Evolutionary conservation across 2,797 vertebrate genomes (phyloP).

Genomic region (Myripristis jacobus): DNA sequence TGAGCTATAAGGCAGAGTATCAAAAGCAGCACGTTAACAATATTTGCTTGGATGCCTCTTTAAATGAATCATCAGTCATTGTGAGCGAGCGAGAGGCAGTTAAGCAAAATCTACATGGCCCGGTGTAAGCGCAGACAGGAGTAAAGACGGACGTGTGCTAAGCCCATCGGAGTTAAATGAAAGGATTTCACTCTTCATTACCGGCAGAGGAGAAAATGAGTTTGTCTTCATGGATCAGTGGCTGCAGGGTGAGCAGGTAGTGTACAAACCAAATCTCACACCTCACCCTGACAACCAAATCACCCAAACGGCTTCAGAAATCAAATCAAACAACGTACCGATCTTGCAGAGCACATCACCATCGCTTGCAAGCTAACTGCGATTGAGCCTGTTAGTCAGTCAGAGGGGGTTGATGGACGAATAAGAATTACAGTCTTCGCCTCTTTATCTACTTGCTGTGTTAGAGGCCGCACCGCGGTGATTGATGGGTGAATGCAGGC

Average conservation of each 20-base stretch:
- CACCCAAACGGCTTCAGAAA: conserved; percentile 38
- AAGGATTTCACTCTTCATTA: conserved; percentile 77
- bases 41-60: conserved; percentile 52
- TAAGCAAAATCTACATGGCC: conserved; percentile 61
- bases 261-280: not conserved
- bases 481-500: conserved; percentile 75
- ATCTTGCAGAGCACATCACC: conserved; percentile 24
- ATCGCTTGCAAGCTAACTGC: conserved; percentile 28
- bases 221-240: conserved; percentile 75
- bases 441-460: conserved; percentile 65
- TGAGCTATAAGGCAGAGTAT: conserved; percentile 24
- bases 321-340: conserved; percentile 31
- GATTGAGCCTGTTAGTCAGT: conserved; percentile 63
- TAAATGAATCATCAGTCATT: conserved; percentile 68
- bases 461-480: conserved; percentile 50
- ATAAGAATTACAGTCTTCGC: conserved; percentile 56
- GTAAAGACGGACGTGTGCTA: conserved; percentile 60
- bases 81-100: conserved; percentile 52
- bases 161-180: conserved; percentile 49
- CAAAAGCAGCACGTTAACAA: conserved; percentile 49
- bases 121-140: conserved; percentile 44
- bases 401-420: conserved; percentile 66
- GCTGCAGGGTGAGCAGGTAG: conserved; percentile 52
- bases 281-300: conserved; percentile 52
- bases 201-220: conserved; percentile 71